Base-by-base conservation (phyloP, 2,888 invertebrate species). In the Troilus luridus region DNA sequence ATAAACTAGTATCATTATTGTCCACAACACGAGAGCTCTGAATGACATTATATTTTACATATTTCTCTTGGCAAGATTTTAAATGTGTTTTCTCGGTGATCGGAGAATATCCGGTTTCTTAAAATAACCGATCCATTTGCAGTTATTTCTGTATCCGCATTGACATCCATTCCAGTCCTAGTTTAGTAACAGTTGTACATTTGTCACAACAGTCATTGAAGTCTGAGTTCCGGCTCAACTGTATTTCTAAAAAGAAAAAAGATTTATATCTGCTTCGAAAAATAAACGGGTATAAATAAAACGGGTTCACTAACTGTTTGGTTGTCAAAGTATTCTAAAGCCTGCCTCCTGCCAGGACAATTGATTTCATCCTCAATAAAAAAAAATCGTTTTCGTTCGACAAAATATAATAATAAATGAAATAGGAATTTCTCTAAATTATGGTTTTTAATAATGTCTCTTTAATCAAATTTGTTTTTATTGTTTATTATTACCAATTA, bases 191-290 rank as follows among this genome's bases (percentile, higher is more conserved):
- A 24, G 27, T 67, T 67, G 24, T 67, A 14, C 41, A 77, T 77
- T 77, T 77, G 72, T 77, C 72, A 77, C 72, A 77, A 77, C 27
- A 77, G 7, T 14, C 67, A 67, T 67, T 27, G 24, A 67, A 24
- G 67, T 24, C 41, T 17, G 41, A 17, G 17, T 27, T 77, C 72
- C 72, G 72, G 27, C 72, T 77, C 72, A 41, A 41, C 72, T 77
- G 14, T 77, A 41, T 77, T 77, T 41, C 8, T 41, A 12, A 59
- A 59, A 59, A 14, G 7, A 59, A 77, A 77, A 77, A 41, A 41
- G 17, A 77, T 77, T 77, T 77, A 77, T 77, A 41, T 77, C 72
- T 77, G 27, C 27, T 77, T 77, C 72, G 72, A 41, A 77, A 77
- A 77, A 77, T 77, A 77, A 77, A 41, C 17, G 72, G 19, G 72